Percentiles rank a stretch among this genome's conserved stretches.
Conservation (phyloP, 1,140 invertebrate genomes). For the Cryptotermes secundus region DNA sequence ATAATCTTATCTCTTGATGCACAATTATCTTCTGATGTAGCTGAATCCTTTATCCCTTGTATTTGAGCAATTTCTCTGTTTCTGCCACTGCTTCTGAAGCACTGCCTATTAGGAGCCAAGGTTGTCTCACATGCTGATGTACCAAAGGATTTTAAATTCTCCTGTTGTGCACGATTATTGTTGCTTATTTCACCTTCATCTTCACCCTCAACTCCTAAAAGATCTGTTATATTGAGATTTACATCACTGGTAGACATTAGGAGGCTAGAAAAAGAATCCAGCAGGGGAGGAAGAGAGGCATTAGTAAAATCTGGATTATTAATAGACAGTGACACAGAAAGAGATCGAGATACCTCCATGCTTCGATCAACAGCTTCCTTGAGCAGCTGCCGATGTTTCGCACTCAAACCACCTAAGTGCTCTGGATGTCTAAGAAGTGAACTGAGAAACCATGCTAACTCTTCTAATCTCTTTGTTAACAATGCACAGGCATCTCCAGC, state of each 20-base stretch:
- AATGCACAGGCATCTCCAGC: constrained; percentile 63
- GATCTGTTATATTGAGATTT: constrained; percentile 43
- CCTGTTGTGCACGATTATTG: background rate
- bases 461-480: constrained; percentile 63
- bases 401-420: constrained; percentile 52
- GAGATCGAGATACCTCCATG: constrained; percentile 56
- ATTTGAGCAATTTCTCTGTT: constrained; percentile 21
- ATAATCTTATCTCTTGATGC: background rate
- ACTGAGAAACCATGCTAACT: constrained; percentile 69
- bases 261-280: constrained; percentile 44
- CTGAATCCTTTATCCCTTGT: background rate
- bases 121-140: background rate
- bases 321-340: constrained; percentile 49
- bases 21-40: background rate
- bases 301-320: constrained; percentile 21
- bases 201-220: constrained; percentile 36
- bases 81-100: constrained; percentile 7
- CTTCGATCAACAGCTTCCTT: constrained; percentile 57
- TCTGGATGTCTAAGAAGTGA: constrained; percentile 65
- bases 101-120: background rate
- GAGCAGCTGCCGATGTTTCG: constrained; percentile 51
- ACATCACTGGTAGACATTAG: constrained; percentile 12
- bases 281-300: constrained; percentile 41
- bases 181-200: background rate
- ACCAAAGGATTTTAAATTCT: background rate